Evolutionary conservation across 2,113 vertebrate species (phyloP).

Genomic region (Festucalex cinctus): DNA sequence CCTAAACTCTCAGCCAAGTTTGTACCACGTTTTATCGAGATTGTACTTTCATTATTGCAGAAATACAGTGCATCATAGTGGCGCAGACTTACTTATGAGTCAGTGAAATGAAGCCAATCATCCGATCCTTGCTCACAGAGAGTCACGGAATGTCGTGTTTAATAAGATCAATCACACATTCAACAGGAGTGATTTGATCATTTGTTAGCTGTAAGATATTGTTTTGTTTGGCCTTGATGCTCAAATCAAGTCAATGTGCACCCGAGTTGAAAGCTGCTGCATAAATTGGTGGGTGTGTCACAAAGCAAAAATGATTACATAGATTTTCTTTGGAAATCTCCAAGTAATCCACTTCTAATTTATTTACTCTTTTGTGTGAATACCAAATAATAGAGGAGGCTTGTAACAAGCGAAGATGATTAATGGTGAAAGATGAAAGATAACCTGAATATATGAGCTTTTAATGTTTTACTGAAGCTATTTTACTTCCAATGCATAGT

Average conservation of each 20-base stretch:
- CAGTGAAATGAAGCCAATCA: constrained; percentile 13
- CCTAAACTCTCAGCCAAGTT: too few species aligned
- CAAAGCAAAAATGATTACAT: constrained; percentile 19
- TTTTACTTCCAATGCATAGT: too few species aligned
- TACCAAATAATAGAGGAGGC: constrained; percentile 33
- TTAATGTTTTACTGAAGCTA: too few species aligned
- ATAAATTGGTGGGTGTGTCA: background rate
- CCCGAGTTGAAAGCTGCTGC: background rate
- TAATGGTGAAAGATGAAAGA: constrained; percentile 1
- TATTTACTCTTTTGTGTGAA: constrained; percentile 32
- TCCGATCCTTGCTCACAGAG: too few species aligned
- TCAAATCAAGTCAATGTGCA: constrained; percentile 22
- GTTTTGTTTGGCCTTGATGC: constrained; percentile 50
- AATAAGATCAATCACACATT: constrained; percentile 28
- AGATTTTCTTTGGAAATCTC: constrained; percentile 26
- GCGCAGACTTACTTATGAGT: background rate
- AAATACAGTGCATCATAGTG: too few species aligned
- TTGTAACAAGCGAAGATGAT: background rate
- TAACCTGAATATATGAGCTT: too few species aligned
- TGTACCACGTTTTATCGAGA: too few species aligned
- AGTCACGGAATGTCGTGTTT: constrained; percentile 14
- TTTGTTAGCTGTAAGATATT: constrained; percentile 57
- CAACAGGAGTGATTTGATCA: constrained; percentile 40
- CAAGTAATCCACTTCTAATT: constrained; percentile 25
- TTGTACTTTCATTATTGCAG: too few species aligned